Percentiles rank a stretch among this genome's conserved stretches.
phyloP scores from a whole-genome alignment of 2,888 invertebrate genomes.

The Orthosia gothica region DNA sequence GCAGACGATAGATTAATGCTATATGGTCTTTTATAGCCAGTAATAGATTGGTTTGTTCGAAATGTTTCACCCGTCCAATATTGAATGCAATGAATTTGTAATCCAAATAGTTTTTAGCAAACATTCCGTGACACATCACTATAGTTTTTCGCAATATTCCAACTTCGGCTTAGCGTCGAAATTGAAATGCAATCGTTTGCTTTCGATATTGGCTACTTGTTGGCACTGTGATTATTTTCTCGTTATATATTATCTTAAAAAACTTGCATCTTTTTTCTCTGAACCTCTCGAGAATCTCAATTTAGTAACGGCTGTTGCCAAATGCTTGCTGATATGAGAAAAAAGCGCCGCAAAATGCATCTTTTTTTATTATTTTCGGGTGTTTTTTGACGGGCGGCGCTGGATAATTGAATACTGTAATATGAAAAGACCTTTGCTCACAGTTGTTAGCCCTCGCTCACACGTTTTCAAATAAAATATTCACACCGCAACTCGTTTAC shows the following conservation, averaged over 20 bases:
- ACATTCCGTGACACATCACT: conserved; percentile 11
- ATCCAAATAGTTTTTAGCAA: neutral
- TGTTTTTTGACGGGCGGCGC: conserved; percentile 45
- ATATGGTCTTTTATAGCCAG: conserved; percentile 11
- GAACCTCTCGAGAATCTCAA: conserved; percentile 57
- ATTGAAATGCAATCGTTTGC: conserved; percentile 21
- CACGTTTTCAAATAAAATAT: conserved; percentile 72
- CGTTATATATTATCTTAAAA: too few species aligned
- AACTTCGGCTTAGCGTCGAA: conserved; percentile 23
- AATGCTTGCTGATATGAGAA: conserved; percentile 65
- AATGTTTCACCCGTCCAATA: neutral
- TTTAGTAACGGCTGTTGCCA: conserved; percentile 68
- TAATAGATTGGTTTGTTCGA: neutral
- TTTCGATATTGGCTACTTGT: conserved; percentile 48
- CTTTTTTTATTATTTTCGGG: conserved; percentile 55
- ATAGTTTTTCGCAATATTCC: conserved; percentile 23
- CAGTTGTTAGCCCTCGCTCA: conserved; percentile 63
- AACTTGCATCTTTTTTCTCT: too few species aligned
- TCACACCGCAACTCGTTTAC: conserved; percentile 68
- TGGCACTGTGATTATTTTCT: conserved; percentile 54
- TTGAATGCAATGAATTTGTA: neutral
- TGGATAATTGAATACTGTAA: conserved; percentile 65
- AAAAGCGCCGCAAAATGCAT: conserved; percentile 62
- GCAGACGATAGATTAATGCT: conserved; percentile 39
- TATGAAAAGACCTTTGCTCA: conserved; percentile 63